Conservation (phyloP, 2,888 invertebrate genomes). For the Cheilosia grossa region DNA sequence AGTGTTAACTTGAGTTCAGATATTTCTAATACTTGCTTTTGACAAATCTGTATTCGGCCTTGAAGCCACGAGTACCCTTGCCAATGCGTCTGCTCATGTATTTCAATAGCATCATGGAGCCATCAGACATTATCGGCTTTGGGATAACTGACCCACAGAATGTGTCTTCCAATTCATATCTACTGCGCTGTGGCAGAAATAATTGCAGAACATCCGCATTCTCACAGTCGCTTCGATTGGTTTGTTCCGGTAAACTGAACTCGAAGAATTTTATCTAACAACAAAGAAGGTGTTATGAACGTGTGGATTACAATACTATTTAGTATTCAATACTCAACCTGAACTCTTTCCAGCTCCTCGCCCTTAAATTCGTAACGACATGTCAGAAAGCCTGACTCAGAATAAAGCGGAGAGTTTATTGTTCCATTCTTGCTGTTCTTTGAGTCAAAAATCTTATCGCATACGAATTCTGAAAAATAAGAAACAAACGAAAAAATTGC, state of each 20-base stretch:
- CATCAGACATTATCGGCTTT: conserved; percentile 96
- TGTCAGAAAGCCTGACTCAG: conserved; percentile 70
- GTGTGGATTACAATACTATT: background rate
- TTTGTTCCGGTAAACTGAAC: conserved; percentile 81
- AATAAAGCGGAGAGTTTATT: conserved; percentile 91
- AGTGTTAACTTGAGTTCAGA: background rate
- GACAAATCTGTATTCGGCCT: conserved; percentile 93
- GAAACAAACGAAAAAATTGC: no score
- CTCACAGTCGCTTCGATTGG: conserved; percentile 79
- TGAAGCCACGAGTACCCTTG: conserved; percentile 92
- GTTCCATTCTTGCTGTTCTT: conserved; percentile 92
- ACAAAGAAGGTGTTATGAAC: background rate
- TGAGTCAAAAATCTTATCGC: conserved; percentile 91
- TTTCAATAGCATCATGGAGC: conserved; percentile 92
- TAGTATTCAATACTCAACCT: conserved; percentile 84
- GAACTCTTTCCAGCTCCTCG: conserved; percentile 91
- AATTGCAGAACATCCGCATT: conserved; percentile 83
- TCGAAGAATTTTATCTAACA: conserved; percentile 81
- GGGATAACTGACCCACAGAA: conserved; percentile 93
- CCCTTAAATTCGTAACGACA: conserved; percentile 97
- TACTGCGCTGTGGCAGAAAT: conserved; percentile 91
- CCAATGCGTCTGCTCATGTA: conserved; percentile 92
- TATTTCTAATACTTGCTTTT: conserved; percentile 88
- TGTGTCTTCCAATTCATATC: conserved; percentile 93
- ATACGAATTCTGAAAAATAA: conserved; percentile 88